Conservation (phyloP, 2,888 invertebrate genomes). For the Arge pagana region DNA sequence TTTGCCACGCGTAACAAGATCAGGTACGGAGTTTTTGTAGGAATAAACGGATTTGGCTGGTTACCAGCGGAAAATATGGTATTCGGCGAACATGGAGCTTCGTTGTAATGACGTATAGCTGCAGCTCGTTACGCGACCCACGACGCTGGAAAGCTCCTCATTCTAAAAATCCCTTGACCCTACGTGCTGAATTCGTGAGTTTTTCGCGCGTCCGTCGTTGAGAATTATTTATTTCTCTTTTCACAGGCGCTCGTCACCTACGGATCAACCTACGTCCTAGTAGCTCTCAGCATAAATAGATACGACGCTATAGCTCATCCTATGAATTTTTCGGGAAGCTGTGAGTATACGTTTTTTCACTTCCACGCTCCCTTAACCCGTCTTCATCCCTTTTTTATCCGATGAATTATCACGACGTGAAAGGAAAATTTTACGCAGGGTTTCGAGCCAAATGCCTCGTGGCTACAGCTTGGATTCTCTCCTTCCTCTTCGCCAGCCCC, state of each 20-base stretch:
- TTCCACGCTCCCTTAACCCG: neutral
- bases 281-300: slow-evolving; percentile 60
- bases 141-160: too few relatives aligned
- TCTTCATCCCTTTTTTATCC: neutral
- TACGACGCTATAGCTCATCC: slow-evolving; percentile 60
- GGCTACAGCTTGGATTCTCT: slow-evolving; percentile 56
- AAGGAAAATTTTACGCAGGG: slow-evolving; percentile 33
- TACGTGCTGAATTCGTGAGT: too few relatives aligned
- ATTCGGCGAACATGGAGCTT: too few relatives aligned
- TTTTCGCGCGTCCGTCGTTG: too few relatives aligned
- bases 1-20: too few relatives aligned
- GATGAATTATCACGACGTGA: neutral
- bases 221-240: too few relatives aligned
- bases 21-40: too few relatives aligned
- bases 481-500: slow-evolving; percentile 56
- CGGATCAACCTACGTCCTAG: slow-evolving; percentile 60
- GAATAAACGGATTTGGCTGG: too few relatives aligned
- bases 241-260: slow-evolving; percentile 58
- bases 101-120: too few relatives aligned
- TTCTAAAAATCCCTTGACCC: too few relatives aligned
- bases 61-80: too few relatives aligned
- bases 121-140: too few relatives aligned
- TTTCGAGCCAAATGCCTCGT: slow-evolving; percentile 55
- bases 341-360: slow-evolving; percentile 51
- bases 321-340: slow-evolving; percentile 60